phyloP scores from a whole-genome alignment of 2,888 invertebrate species.

The Heliconius charithonia region DNA sequence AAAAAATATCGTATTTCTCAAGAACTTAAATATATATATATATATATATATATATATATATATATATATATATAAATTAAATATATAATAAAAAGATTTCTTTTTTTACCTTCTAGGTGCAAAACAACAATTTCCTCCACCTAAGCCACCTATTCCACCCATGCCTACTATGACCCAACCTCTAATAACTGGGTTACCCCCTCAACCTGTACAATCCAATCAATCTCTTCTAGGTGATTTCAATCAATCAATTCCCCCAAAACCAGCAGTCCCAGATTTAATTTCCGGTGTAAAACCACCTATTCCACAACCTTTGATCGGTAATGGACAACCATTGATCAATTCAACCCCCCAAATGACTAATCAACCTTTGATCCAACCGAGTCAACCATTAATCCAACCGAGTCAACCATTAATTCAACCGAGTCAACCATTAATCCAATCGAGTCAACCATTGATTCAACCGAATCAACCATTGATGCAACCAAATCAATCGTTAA shows the following conservation, averaged over 20 bases:
- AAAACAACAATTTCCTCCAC: constrained; percentile 69
- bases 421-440: constrained; percentile 32
- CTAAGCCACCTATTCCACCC: constrained; percentile 72
- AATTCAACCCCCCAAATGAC: constrained; percentile 17
- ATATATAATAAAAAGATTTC: not conserved
- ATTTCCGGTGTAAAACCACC: constrained; percentile 69
- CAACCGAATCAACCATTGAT: constrained; percentile 49
- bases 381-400: constrained; percentile 31
- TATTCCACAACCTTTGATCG: constrained; percentile 44
- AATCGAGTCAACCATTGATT: constrained; percentile 44
- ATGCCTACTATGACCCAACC: constrained; percentile 64
- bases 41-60: too few species aligned
- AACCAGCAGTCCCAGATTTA: constrained; percentile 67
- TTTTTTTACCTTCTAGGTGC: constrained; percentile 49
- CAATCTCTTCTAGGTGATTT: constrained; percentile 64
- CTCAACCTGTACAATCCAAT: constrained; percentile 54
- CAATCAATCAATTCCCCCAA: constrained; percentile 52
- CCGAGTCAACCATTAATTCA: constrained; percentile 46
- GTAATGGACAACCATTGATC: constrained; percentile 40
- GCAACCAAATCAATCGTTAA: constrained; percentile 44
- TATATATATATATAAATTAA: too few species aligned
- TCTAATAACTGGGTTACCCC: constrained; percentile 51
- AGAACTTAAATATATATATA: too few species aligned
- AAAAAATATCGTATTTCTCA: too few species aligned
- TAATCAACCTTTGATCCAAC: constrained; percentile 17